Evolutionary conservation across 2,797 vertebrate species (phyloP).

Genomic region (Limosa lapponica): DNA sequence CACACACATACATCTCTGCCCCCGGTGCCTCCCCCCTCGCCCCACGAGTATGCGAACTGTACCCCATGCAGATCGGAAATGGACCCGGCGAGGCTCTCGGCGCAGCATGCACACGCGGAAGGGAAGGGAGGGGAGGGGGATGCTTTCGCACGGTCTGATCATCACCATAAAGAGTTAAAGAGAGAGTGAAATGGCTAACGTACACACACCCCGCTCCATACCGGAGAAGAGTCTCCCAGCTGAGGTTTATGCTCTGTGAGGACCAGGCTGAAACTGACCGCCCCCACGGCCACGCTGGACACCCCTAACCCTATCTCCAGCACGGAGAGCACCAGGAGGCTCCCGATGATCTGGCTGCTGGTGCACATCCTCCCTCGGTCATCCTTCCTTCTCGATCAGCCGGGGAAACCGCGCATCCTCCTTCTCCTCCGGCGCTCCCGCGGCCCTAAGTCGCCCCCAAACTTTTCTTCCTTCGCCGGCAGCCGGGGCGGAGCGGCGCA

Average conservation of each 20-base stretch:
- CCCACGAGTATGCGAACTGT: not conserved
- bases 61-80: slow-evolving; percentile 12
- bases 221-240: slow-evolving; percentile 97
- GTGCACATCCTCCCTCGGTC: slow-evolving; percentile 95
- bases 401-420: slow-evolving; percentile 70
- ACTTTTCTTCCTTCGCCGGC: slow-evolving; percentile 73
- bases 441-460: slow-evolving; percentile 60
- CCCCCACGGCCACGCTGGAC: slow-evolving; percentile 95
- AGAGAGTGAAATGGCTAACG: slow-evolving; percentile 88
- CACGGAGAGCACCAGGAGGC: slow-evolving; percentile 94
- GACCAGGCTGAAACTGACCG: slow-evolving; percentile 91
- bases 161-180: slow-evolving; percentile 79
- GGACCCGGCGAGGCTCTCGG: slow-evolving; percentile 11
- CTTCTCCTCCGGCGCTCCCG: slow-evolving; percentile 36
- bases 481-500: slow-evolving; percentile 37
- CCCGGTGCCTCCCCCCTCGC: not conserved
- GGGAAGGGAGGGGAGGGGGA: not conserved
- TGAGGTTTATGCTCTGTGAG: slow-evolving; percentile 87
- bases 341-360: slow-evolving; percentile 97
- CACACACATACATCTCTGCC: not conserved
- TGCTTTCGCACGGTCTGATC: slow-evolving; percentile 57
- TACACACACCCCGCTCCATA: slow-evolving; percentile 99
- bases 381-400: slow-evolving; percentile 87
- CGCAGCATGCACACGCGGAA: slow-evolving; percentile 19
- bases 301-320: slow-evolving; percentile 98